Evolutionary conservation across 2,888 invertebrate genomes (phyloP).

Genomic region (Terebella lapidaria): DNA sequence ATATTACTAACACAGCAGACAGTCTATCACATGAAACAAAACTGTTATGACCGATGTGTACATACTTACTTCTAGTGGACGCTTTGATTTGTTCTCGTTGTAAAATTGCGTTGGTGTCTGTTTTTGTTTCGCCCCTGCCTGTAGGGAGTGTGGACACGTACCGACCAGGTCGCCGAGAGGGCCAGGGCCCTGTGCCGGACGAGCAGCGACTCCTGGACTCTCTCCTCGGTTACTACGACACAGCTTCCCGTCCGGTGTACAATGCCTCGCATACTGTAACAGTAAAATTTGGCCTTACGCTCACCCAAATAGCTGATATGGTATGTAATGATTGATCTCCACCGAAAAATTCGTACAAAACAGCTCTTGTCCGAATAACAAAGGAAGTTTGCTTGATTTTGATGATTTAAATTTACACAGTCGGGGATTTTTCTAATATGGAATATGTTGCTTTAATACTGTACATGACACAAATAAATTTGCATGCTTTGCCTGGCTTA

Average conservation of each 20-base stretch:
- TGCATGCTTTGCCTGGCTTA: too few relatives aligned
- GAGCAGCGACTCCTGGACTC: conserved; percentile 45
- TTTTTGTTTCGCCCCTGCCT: too few relatives aligned
- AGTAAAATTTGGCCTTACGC: conserved; percentile 49
- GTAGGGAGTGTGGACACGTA: neutral
- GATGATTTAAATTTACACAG: too few relatives aligned
- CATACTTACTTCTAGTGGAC: too few relatives aligned
- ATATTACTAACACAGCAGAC: too few relatives aligned
- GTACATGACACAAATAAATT: too few relatives aligned
- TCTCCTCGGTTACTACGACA: conserved; percentile 43
- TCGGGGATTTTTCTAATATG: neutral
- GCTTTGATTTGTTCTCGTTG: too few relatives aligned
- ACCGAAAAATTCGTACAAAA: neutral
- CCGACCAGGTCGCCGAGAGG: neutral
- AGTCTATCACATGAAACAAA: too few relatives aligned
- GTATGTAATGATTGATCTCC: conserved; percentile 26
- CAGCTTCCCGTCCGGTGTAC: conserved; percentile 48
- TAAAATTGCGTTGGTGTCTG: too few relatives aligned
- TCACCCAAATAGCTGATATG: conserved; percentile 52
- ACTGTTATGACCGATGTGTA: too few relatives aligned
- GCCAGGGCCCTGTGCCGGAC: conserved; percentile 37
- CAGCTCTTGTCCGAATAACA: neutral
- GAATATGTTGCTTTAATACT: too few relatives aligned
- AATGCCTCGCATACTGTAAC: conserved; percentile 48
- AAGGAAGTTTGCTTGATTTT: too few relatives aligned